Base-by-base conservation (phyloP, 2,888 invertebrate genomes). In the Oscheius sp. region DNA sequence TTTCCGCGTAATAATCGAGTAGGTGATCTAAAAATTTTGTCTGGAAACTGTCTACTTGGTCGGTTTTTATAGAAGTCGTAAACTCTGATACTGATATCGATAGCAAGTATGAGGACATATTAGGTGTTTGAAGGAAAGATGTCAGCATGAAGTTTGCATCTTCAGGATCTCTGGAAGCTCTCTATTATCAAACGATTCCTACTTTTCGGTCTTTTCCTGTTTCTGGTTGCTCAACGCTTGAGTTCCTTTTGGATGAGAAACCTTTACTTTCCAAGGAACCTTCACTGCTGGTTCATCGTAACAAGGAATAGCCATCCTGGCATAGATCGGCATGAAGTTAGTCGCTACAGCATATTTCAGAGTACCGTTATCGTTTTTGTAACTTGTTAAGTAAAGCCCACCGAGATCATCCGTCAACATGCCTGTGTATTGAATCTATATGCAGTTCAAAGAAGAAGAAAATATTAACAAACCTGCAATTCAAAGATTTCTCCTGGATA, bases 101-200 rank as follows among this genome's bases (percentile, higher is more conserved):
- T 79, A 94, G 92, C 8, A 94, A 88, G 87, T 95, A 95, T 0
- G 94, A 93, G 67, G 94, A 91, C 94, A 95, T 94, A 87, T 83
- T 85, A 2, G 88, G 87, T n/a, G 87, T 87, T 36, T 80, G 71
- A 36, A 87, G 83, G 75, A 86, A 87, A 6, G 89, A 88, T 81
- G 93, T 93, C 89, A 91, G 91, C 0, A 91, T 20, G 22, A 20
- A 47, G 22, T 47, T 20, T 20, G 5, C 47, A 12, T 5, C 5
- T 12, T 20, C 12, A 12, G 20, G 24, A 47, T 41, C 41, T 41
- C 41, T 41, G 8, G 8, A 36, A 9, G 8, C 36, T 36, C 36
- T 36, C 8, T 24, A 14, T 9, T 14, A 9, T 50, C 50, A 28
- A 9, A 1, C 6, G 24, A 8, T 2, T 1, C n/a, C 8, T n/a